Evolutionary conservation across 2,113 vertebrate species (phyloP), one percentile per base, ranked within the genome.

Genomic region (Halcyon malimbica): DNA sequence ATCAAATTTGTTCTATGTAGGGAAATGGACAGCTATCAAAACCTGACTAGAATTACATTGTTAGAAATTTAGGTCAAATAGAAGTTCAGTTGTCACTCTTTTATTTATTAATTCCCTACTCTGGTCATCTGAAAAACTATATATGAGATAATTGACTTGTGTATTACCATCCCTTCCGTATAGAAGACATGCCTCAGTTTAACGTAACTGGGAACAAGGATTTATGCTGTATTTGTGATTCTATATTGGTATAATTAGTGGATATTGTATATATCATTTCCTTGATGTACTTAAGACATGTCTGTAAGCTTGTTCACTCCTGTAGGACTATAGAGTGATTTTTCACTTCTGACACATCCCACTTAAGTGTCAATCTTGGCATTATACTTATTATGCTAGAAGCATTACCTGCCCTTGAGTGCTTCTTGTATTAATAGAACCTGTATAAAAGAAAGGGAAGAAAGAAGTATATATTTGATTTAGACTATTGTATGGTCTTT

Each of bases 261-360:
- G 65, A 28, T 76, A 63, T 77, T 83, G 5, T 75, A 39, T 33
- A 39, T 59, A 21, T 60, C 19, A 41, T 90, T 51, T 77, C n/a
- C 48, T 88, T 90, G n/a, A 69, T 46, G 28, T 28, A 64, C 84
- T 95, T 95, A 68, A 60, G 88, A 87, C 25, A 11, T 35, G 6
- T 67, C 82, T 95, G 63, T 59, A 75, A 95, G 90, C 83, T 69
- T 84, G 28, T 88, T 95, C 73, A 20, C 73, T 70, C 62, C 88
- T 87, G 67, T 76, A 91, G 48, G 39, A 48, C 63, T 57, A 42
- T 59, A 44, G 91, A 93, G 77, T 96, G 90, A 76, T 84, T 91
- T 96, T 96, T 78, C 51, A 73, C 57, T 94, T 91, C 44, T 94
- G 94, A 90, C 42, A 57, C 70, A 91, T 97, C 68, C 87, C 28